phyloP scores from a whole-genome alignment of 2,797 vertebrate genomes.

The Gallirallus australis region DNA sequence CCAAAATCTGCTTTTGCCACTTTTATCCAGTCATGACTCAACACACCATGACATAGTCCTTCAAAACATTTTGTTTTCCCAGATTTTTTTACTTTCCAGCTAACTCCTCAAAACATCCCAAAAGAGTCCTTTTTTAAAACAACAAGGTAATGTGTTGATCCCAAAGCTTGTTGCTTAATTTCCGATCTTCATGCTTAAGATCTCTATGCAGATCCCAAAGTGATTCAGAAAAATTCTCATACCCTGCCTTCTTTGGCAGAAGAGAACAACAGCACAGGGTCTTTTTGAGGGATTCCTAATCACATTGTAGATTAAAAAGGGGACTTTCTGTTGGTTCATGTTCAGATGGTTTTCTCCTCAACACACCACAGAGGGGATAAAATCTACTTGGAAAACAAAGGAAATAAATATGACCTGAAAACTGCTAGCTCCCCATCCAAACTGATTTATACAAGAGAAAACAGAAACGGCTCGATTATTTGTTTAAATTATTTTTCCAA shows the following conservation, averaged over 20 bases:
- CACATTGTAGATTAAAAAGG: background rate
- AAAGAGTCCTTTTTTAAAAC: background rate
- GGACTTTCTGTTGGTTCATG: background rate
- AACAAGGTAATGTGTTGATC: background rate
- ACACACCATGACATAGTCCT: background rate
- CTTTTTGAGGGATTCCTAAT: background rate
- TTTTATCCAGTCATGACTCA: background rate
- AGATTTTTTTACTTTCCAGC: background rate
- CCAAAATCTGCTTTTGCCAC: background rate
- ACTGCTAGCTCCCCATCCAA: background rate
- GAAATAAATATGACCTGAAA: background rate
- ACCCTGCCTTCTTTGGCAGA: background rate
- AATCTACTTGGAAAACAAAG: background rate
- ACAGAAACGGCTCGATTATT: constrained; percentile 52
- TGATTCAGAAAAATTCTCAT: background rate
- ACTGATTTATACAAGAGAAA: constrained; percentile 27
- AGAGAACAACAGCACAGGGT: background rate
- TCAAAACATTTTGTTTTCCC: background rate
- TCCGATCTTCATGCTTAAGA: background rate
- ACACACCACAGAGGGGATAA: background rate
- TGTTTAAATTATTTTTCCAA: constrained; percentile 57
- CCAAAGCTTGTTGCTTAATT: background rate
- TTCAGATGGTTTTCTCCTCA: background rate
- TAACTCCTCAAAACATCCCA: background rate
- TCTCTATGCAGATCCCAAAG: background rate